Evolutionary conservation across 2,797 vertebrate genomes (phyloP), one percentile per base, ranked within the genome.

Genomic region (Myotis vivesi): DNA sequence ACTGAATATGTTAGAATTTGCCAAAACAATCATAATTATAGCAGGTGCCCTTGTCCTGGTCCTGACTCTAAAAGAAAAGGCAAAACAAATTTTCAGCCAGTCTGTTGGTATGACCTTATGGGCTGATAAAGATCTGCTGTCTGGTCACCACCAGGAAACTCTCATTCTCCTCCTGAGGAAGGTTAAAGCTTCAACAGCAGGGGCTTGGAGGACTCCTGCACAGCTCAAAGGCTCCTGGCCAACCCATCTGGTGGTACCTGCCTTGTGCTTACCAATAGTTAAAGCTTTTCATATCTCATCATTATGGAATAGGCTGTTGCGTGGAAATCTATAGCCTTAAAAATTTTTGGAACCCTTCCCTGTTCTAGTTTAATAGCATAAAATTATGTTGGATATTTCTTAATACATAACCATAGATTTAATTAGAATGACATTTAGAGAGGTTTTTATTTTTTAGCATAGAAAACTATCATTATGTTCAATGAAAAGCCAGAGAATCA

Each of bases 381-480:
- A 91, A 68, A 62, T 19, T 64, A 84, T 28, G 28, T 23, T 28
- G 4, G 36, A 8, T 68, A 87, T 16, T 80, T 91, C 72, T 66
- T 62, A 86, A 64, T 38, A 88, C 12, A 73, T 68, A 79, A 57
- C 15, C 55, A 38, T 6, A 53, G 7, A 85, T 25, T 75, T 89
- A 76, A 38, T 69, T 49, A 55, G 30, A 87, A 84, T 81, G 53
- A 28, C 16, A 87, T 57, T 94, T 85, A 75, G 19, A 89, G 30
- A 59, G 10, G 17, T 4, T 72, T 46, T 41, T 28, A 23, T 38
- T 66, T 83, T 46, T 90, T 64, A 91, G 30, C 20, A 49, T 3
- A 51, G 38, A 68, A 68, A 41, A 49, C 6, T 77, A 20, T 72
- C 69, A 6, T 6, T 64, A 62, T 30, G 22, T 55, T 30, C 41